Percentiles rank a stretch among this genome's conserved stretches.
These are phyloP conservation scores for Gasterosteus aculeatus DNA, from an alignment of 2,113 vertebrate species.

Conservation along the genomic window DNA sequence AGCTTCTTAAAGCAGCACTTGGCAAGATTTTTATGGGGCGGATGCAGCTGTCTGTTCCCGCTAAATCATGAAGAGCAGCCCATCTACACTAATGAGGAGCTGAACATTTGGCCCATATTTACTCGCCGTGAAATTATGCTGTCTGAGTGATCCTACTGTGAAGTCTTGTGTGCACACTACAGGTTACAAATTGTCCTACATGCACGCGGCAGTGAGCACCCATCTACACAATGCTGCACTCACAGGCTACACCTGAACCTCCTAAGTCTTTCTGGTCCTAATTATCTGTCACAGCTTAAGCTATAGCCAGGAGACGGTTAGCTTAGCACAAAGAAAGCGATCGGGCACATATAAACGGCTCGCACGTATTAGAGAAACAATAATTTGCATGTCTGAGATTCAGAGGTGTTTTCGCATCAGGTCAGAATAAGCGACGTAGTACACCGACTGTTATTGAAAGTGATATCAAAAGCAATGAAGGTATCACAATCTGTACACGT, in stretches of 20 bases:
- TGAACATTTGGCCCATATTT: slow-evolving; percentile 49
- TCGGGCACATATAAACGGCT: not conserved
- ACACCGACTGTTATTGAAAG: too few species aligned
- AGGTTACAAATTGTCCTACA: not conserved
- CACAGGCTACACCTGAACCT: not conserved
- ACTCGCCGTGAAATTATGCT: slow-evolving; percentile 22
- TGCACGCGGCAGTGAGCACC: not conserved
- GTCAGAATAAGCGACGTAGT: too few species aligned
- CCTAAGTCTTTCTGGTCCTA: not conserved
- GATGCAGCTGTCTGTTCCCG: slow-evolving; percentile 22
- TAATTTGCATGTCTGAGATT: not conserved
- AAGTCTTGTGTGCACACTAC: slow-evolving; percentile 4
- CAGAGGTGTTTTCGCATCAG: too few species aligned
- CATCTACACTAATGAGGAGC: slow-evolving; percentile 60
- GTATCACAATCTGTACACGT: too few species aligned
- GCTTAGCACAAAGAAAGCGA: not conserved
- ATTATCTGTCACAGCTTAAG: not conserved
- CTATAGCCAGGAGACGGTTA: not conserved
- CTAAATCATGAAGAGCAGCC: slow-evolving; percentile 44
- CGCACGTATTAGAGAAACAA: not conserved
- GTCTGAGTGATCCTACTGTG: slow-evolving; percentile 22
- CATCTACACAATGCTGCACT: not conserved
- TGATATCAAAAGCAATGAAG: too few species aligned
- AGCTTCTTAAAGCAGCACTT: slow-evolving; percentile 66
- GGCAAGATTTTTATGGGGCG: slow-evolving; percentile 43